phyloP scores from a whole-genome alignment of 1,140 invertebrate genomes.

The Formica exsecta region DNA sequence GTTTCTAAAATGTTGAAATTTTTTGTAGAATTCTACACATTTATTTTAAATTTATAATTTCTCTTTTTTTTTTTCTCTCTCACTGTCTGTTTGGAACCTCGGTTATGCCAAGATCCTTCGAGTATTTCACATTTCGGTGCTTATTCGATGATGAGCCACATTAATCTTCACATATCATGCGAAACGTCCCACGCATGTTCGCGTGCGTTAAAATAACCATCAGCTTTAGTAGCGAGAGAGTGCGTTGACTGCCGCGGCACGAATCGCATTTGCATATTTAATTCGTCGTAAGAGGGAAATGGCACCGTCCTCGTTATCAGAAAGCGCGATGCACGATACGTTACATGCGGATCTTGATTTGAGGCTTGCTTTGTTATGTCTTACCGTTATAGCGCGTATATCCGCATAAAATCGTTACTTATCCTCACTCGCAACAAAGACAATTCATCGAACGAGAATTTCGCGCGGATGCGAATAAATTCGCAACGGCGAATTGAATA shows the following conservation, averaged over 20 bases:
- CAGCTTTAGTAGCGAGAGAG: slow-evolving; percentile 62
- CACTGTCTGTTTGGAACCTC: background rate
- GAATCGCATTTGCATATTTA: slow-evolving; percentile 74
- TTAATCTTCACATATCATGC: slow-evolving; percentile 44
- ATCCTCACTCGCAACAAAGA: background rate
- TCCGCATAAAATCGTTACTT: background rate
- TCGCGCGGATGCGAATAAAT: slow-evolving; percentile 13
- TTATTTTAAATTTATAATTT: background rate
- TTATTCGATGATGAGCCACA: background rate
- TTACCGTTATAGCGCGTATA: background rate
- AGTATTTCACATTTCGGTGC: background rate
- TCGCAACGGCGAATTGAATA: slow-evolving; percentile 10
- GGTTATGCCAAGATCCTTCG: background rate
- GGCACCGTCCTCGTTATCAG: slow-evolving; percentile 69
- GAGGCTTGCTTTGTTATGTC: background rate
- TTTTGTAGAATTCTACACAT: background rate
- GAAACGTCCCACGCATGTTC: slow-evolving; percentile 63
- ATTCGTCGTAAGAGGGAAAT: slow-evolving; percentile 75
- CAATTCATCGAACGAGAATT: background rate
- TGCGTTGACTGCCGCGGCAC: slow-evolving; percentile 70
- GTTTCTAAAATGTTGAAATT: background rate
- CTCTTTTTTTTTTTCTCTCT: background rate
- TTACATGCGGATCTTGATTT: slow-evolving; percentile 51
- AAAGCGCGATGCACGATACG: slow-evolving; percentile 61
- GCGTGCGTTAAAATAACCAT: slow-evolving; percentile 60